Evolutionary conservation across 2,888 invertebrate genomes (phyloP).

Genomic region (Merodon equestris): DNA sequence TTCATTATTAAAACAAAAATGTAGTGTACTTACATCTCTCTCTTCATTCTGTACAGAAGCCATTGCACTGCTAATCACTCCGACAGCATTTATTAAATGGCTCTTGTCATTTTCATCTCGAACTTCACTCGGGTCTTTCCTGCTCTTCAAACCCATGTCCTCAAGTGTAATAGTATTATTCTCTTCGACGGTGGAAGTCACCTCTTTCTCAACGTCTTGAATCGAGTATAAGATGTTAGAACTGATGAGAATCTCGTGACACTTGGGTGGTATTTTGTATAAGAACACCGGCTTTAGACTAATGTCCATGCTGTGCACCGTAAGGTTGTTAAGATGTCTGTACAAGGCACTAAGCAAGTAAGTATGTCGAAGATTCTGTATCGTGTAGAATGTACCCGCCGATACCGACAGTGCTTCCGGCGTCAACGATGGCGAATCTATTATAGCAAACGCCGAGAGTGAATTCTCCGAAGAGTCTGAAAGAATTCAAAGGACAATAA

Average conservation of each 20-base stretch:
- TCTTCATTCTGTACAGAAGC: slow-evolving; percentile 76
- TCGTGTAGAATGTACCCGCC: slow-evolving; percentile 77
- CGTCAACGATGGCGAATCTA: slow-evolving; percentile 77
- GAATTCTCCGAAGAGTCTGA: slow-evolving; percentile 75
- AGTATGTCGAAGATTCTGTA: slow-evolving; percentile 77
- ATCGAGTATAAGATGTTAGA: slow-evolving; percentile 84
- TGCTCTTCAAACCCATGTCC: slow-evolving; percentile 64
- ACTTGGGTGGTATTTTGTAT: slow-evolving; percentile 84
- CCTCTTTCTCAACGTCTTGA: slow-evolving; percentile 78
- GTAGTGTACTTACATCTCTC: slow-evolving; percentile 73
- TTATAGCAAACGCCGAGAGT: slow-evolving; percentile 76
- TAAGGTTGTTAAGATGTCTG: slow-evolving; percentile 76
- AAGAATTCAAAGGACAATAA: slow-evolving; percentile 30
- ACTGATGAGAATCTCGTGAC: slow-evolving; percentile 83
- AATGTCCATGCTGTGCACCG: slow-evolving; percentile 84
- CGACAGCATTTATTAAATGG: slow-evolving; percentile 75
- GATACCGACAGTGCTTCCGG: slow-evolving; percentile 77
- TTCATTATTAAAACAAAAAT: background rate
- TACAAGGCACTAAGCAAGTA: slow-evolving; percentile 78
- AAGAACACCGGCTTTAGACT: slow-evolving; percentile 84
- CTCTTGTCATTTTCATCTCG: slow-evolving; percentile 72
- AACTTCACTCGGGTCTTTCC: slow-evolving; percentile 72
- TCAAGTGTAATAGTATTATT: slow-evolving; percentile 22
- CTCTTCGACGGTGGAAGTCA: background rate
- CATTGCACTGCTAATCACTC: slow-evolving; percentile 78